Percentiles rank a stretch among this genome's conserved stretches.
Conservation (phyloP, 1,140 invertebrate species). For the Drosophila quadrilineata region DNA sequence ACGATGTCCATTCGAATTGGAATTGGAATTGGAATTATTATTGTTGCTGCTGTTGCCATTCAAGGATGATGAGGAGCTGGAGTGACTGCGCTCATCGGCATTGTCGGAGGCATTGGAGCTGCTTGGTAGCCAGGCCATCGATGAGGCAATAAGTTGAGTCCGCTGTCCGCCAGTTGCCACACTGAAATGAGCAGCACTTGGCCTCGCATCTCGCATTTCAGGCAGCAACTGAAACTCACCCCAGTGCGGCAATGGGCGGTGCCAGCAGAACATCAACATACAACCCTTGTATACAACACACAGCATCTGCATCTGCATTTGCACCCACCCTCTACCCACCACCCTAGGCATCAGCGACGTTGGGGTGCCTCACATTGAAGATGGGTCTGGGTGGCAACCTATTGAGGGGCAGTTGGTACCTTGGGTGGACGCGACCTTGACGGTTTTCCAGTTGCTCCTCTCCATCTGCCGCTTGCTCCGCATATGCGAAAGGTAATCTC, state of each 20-base stretch:
- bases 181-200: constrained; percentile 22
- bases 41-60: constrained; percentile 20
- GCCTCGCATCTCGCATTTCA: no score
- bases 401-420: background rate
- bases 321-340: no score
- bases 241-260: constrained; percentile 11
- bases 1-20: background rate
- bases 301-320: background rate
- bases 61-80: constrained; percentile 38
- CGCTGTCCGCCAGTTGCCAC: background rate
- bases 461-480: background rate
- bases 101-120: constrained; percentile 60
- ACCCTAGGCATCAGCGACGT: background rate
- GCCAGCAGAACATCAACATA: background rate
- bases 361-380: constrained; percentile 15
- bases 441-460: background rate
- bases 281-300: constrained; percentile 1
- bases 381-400: no score
- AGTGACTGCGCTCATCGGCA: constrained; percentile 51
- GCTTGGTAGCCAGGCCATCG: constrained; percentile 67
- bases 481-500: no score
- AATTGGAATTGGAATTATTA: no score
- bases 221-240: background rate
- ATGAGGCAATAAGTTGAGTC: background rate
- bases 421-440: background rate